Percentiles rank a stretch among this genome's conserved stretches.
These are phyloP conservation scores for Laterallus jamaicensis DNA, from an alignment of 2,113 vertebrate species.

Conservation along the genomic window DNA sequence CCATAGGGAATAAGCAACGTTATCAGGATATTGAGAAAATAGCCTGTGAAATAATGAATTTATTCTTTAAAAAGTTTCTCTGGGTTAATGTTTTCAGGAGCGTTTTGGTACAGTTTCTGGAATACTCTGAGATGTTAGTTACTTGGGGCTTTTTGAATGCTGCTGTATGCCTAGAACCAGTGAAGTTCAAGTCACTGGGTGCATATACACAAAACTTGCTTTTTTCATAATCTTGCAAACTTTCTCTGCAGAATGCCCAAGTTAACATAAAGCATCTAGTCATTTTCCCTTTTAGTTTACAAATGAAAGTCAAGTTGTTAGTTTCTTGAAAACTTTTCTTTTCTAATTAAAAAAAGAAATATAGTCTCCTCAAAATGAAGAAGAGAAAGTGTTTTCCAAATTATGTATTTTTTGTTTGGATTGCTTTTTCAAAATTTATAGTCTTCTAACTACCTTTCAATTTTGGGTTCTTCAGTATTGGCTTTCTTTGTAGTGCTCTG, in stretches of 20 bases:
- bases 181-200: not conserved
- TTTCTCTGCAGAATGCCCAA: not conserved
- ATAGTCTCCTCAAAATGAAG: not conserved
- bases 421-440: not conserved
- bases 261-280: accelerated
- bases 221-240: not conserved
- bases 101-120: not conserved
- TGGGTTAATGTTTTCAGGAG: not conserved
- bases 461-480: not conserved
- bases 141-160: not conserved
- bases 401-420: not conserved
- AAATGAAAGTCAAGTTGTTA: not conserved
- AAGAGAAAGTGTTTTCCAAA: not conserved
- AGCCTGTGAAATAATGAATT: not conserved
- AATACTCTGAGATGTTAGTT: not conserved
- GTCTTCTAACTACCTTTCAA: not conserved
- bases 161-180: not conserved
- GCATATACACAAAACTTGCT: not conserved
- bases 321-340: not conserved
- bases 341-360: not conserved
- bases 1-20: not conserved
- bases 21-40: not conserved
- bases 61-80: not conserved
- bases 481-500: not conserved
- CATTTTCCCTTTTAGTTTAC: not conserved